phyloP scores from a whole-genome alignment of 2,888 invertebrate species.

The Epinotia bilunana region DNA sequence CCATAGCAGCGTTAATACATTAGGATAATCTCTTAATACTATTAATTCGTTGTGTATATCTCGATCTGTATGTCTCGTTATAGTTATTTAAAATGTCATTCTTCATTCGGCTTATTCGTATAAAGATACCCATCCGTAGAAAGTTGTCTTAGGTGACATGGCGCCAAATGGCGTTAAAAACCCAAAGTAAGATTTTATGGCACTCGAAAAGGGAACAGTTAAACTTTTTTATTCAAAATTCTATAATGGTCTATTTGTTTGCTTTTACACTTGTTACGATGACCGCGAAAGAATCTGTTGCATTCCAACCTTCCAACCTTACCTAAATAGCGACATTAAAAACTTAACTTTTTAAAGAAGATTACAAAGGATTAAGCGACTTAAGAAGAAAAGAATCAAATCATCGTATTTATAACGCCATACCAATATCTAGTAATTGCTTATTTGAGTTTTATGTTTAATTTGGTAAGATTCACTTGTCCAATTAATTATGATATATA shows the following conservation, averaged over 20 bases:
- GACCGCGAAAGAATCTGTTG: constrained; percentile 63
- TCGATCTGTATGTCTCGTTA: too few relatives aligned
- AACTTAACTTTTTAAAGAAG: background rate
- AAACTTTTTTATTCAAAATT: constrained; percentile 62
- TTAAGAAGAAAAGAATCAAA: too few relatives aligned
- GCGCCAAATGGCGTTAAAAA: constrained; percentile 75
- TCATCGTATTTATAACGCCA: too few relatives aligned
- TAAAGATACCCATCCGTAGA: constrained; percentile 37
- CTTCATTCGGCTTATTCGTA: background rate
- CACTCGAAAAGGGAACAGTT: constrained; percentile 63
- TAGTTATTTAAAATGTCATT: constrained; percentile 23
- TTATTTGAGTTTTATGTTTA: too few relatives aligned
- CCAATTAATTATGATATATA: too few relatives aligned
- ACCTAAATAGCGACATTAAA: background rate
- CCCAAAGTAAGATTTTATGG: constrained; percentile 59
- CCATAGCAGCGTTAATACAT: too few relatives aligned
- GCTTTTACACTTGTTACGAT: constrained; percentile 73
- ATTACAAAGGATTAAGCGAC: too few relatives aligned
- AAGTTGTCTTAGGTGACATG: constrained; percentile 70
- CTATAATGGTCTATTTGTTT: constrained; percentile 73
- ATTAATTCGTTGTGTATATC: background rate
- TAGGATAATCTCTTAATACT: background rate
- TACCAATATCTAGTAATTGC: too few relatives aligned
- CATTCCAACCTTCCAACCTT: background rate
- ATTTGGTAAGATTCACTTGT: too few relatives aligned